These are phyloP conservation scores for Xestia rhomboidea DNA, from an alignment of 2,888 invertebrate species.

Conservation along the genomic window DNA sequence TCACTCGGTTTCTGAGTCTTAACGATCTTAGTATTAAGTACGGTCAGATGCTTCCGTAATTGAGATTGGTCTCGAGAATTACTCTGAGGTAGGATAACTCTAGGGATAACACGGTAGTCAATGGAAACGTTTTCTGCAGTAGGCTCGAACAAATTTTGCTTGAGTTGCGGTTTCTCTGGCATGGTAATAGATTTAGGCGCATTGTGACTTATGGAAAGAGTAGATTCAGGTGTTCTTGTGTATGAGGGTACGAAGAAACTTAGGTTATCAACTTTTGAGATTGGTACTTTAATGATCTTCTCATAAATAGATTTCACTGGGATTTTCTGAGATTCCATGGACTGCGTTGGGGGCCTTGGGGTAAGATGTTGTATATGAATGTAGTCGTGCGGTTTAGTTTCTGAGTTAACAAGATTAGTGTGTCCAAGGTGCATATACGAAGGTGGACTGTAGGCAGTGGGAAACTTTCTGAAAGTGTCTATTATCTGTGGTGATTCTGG, in stretches of 20 bases:
- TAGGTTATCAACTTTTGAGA: slow-evolving; percentile 72
- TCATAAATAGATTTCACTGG: slow-evolving; percentile 68
- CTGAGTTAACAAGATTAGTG: slow-evolving; percentile 67
- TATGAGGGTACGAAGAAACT: slow-evolving; percentile 77
- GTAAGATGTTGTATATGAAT: slow-evolving; percentile 54
- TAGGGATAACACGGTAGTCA: slow-evolving; percentile 52
- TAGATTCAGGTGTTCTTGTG: slow-evolving; percentile 64
- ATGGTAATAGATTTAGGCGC: slow-evolving; percentile 17
- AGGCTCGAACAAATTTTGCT: slow-evolving; percentile 71
- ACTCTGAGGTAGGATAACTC: slow-evolving; percentile 51
- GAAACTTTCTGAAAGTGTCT: slow-evolving; percentile 55
- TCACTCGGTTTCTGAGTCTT: slow-evolving; percentile 68
- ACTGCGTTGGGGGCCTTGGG: slow-evolving; percentile 48
- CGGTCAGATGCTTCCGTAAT: slow-evolving; percentile 74
- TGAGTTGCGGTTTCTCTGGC: slow-evolving; percentile 39
- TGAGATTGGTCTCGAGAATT: slow-evolving; percentile 36
- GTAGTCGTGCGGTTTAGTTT: slow-evolving; percentile 69
- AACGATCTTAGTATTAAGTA: slow-evolving; percentile 76
- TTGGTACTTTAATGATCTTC: slow-evolving; percentile 71
- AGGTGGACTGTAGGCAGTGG: slow-evolving; percentile 52
- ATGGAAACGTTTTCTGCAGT: slow-evolving; percentile 56
- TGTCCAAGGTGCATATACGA: slow-evolving; percentile 61
- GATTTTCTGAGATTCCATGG: slow-evolving; percentile 61
- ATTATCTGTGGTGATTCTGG: slow-evolving; percentile 29
- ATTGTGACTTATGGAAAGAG: slow-evolving; percentile 20